These are phyloP conservation scores for Pinna nobilis DNA, from an alignment of 1,140 invertebrate species.

Conservation along the genomic window DNA sequence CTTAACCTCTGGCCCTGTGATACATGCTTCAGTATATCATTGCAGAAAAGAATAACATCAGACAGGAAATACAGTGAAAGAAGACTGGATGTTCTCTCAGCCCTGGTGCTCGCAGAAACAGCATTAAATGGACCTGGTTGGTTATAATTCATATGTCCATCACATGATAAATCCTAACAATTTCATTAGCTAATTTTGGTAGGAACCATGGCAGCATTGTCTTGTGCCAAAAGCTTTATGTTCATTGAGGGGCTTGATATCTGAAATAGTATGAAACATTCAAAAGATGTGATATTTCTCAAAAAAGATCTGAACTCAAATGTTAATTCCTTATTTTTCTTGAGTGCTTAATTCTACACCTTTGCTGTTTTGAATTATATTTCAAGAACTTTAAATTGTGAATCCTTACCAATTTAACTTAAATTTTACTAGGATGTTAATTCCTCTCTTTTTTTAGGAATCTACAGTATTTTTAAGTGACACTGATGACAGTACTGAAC, in stretches of 20 bases:
- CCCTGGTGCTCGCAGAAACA: slow-evolving; percentile 83
- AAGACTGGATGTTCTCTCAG: slow-evolving; percentile 82
- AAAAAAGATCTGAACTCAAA: not conserved
- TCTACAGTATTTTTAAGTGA: no score
- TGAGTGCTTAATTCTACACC: not conserved
- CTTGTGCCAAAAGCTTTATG: no score
- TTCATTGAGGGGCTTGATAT: no score
- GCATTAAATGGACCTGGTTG: slow-evolving; percentile 82
- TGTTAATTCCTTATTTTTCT: not conserved
- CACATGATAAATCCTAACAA: no score
- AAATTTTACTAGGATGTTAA: no score
- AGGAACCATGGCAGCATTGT: no score
- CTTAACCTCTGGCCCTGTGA: no score
- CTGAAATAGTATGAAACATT: not conserved
- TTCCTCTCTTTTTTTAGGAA: no score
- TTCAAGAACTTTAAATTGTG: not conserved
- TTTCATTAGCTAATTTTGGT: no score
- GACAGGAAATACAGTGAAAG: slow-evolving; percentile 81
- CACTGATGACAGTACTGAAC: no score
- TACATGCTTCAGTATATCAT: not conserved
- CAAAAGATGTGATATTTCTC: not conserved
- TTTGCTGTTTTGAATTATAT: not conserved
- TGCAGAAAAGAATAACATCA: slow-evolving; percentile 75
- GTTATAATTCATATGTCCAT: no score
- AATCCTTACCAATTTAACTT: no score